Conservation (phyloP, 2,797 vertebrate genomes). For the Pantherophis alleghaniensis region DNA sequence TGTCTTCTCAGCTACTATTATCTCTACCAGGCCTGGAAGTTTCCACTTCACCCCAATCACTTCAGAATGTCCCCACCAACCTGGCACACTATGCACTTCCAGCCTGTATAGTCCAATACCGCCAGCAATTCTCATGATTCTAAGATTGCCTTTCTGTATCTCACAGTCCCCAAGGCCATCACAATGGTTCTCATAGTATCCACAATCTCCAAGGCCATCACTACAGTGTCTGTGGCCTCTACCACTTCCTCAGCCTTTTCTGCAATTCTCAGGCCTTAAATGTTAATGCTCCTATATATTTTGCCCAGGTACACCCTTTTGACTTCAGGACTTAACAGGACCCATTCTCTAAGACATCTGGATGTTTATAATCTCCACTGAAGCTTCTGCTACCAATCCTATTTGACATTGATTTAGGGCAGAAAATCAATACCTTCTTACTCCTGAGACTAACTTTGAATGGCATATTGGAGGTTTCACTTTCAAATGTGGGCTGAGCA, state of each 20-base stretch:
- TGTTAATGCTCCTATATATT: background rate
- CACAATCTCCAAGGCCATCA: background rate
- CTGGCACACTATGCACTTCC: background rate
- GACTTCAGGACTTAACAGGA: background rate
- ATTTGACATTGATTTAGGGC: background rate
- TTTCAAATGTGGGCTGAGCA: background rate
- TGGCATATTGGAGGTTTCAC: background rate
- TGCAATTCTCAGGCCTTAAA: background rate
- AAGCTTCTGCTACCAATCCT: background rate
- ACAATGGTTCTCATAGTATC: background rate
- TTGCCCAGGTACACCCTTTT: background rate
- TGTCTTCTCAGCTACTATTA: background rate
- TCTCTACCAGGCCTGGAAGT: background rate
- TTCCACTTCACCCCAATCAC: background rate
- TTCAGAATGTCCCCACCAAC: background rate
- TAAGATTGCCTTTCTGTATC: background rate
- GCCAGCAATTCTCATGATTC: background rate
- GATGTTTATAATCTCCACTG: background rate
- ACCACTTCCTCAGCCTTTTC: background rate
- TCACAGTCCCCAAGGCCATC: background rate
- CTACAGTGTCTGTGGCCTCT: background rate
- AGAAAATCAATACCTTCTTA: background rate
- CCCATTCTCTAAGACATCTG: background rate
- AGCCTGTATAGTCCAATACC: background rate
- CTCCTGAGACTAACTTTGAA: background rate